Evolutionary conservation across 2,113 vertebrate species (phyloP).

Genomic region (Mobula birostris): DNA sequence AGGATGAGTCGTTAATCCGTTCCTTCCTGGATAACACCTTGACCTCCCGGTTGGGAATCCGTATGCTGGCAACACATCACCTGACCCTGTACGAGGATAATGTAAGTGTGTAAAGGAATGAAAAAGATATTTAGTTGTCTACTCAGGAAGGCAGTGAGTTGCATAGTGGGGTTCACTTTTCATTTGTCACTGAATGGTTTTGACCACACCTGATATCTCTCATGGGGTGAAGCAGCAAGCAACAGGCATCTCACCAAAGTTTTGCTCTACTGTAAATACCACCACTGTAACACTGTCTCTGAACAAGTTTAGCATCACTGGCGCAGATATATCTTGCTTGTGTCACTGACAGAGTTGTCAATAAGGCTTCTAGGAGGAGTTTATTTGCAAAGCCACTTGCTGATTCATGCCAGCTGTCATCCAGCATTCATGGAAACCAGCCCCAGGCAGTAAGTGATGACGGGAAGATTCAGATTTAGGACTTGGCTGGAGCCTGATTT

Average conservation of each 20-base stretch:
- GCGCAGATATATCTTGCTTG: not conserved
- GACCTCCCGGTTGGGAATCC: constrained; percentile 39
- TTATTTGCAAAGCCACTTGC: not conserved
- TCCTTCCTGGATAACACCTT: constrained; percentile 38
- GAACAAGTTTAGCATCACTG: not conserved
- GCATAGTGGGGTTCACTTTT: not conserved
- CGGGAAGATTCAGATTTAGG: too few species aligned
- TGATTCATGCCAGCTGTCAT: not conserved
- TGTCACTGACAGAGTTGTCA: not conserved
- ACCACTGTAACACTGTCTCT: not conserved
- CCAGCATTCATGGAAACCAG: not conserved
- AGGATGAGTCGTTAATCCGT: constrained; percentile 37
- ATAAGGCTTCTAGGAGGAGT: not conserved
- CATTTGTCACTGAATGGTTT: not conserved
- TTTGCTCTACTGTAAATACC: not conserved
- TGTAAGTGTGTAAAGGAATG: not conserved
- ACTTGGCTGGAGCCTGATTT: too few species aligned
- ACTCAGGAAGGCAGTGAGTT: not conserved
- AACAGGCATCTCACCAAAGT: not conserved
- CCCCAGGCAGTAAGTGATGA: not conserved
- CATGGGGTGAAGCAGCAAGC: not conserved
- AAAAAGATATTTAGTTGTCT: not conserved
- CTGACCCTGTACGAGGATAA: constrained; percentile 39
- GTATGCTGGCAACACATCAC: constrained; percentile 39
- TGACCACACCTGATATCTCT: not conserved